Percentiles rank a stretch among this genome's conserved stretches.
Conservation (phyloP, 2,113 vertebrate genomes). For the Cryptomyrus ogoouensis region DNA sequence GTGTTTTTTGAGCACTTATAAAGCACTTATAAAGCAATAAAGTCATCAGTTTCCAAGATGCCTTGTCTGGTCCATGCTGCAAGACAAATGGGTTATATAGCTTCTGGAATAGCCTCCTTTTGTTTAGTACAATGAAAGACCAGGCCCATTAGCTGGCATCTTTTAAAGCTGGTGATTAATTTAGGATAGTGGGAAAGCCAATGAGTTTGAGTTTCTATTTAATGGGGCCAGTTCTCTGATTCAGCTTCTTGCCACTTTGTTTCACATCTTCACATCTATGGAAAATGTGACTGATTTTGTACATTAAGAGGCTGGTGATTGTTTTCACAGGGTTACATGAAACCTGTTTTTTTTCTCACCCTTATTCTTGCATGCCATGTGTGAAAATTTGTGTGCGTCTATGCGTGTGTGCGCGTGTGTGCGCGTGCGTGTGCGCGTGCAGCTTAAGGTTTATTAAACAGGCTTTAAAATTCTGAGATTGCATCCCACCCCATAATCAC, state of each 20-base stretch:
- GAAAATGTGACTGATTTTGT: background rate
- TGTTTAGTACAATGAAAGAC: background rate
- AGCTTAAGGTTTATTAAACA: background rate
- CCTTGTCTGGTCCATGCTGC: background rate
- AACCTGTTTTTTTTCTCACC: background rate
- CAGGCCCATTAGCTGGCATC: background rate
- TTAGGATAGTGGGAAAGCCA: background rate
- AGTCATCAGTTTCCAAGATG: background rate
- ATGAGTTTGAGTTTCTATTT: background rate
- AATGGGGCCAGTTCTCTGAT: background rate
- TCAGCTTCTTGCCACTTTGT: background rate
- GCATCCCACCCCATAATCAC: background rate
- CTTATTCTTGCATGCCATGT: background rate
- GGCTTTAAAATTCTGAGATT: background rate
- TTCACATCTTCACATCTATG: background rate
- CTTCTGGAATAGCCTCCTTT: background rate
- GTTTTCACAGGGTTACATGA: background rate
- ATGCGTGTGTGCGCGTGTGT: too few species aligned
- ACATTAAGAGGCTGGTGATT: background rate
- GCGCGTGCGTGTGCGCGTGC: too few species aligned
- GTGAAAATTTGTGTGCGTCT: background rate
- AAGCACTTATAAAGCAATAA: too few species aligned
- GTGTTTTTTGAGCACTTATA: background rate
- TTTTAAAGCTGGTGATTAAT: background rate
- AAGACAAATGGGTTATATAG: background rate